Percentiles rank a stretch among this genome's conserved stretches.
Conservation (phyloP, 2,113 vertebrate species). For the Phainopepla nitens region DNA sequence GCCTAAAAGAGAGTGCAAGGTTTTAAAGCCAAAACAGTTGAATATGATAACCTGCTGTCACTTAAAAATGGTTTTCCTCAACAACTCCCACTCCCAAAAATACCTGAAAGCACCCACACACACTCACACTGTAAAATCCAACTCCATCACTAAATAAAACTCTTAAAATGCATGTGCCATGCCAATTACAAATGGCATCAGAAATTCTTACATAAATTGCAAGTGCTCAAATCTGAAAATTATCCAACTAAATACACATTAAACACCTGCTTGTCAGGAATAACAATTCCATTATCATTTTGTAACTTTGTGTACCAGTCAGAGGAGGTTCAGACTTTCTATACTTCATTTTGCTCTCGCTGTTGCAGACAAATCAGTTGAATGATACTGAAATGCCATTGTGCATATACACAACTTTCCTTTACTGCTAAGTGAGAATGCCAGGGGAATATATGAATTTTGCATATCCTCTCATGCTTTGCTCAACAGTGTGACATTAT, state of each 20-base stretch:
- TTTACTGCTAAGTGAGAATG: not conserved
- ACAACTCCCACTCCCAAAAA: accelerated
- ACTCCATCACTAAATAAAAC: not conserved
- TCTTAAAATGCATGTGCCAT: not conserved
- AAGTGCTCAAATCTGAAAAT: not conserved
- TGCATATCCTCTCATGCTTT: not conserved
- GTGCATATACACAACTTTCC: not conserved
- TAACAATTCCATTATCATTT: not conserved
- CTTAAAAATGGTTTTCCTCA: not conserved
- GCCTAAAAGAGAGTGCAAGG: not conserved
- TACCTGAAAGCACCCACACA: not conserved
- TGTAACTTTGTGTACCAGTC: not conserved
- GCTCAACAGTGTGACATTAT: not conserved
- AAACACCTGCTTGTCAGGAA: not conserved
- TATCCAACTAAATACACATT: not conserved
- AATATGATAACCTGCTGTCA: not conserved
- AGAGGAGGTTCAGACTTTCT: not conserved
- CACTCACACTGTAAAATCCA: not conserved
- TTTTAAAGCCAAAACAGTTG: not conserved
- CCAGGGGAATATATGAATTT: not conserved
- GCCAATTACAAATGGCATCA: not conserved
- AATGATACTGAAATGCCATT: not conserved
- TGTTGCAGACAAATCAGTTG: not conserved
- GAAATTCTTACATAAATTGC: not conserved
- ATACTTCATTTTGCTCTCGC: not conserved